Percentiles rank a stretch among this genome's conserved stretches.
phyloP scores from a whole-genome alignment of 2,888 invertebrate genomes.

The Hydrotaea cyrtoneurina region DNA sequence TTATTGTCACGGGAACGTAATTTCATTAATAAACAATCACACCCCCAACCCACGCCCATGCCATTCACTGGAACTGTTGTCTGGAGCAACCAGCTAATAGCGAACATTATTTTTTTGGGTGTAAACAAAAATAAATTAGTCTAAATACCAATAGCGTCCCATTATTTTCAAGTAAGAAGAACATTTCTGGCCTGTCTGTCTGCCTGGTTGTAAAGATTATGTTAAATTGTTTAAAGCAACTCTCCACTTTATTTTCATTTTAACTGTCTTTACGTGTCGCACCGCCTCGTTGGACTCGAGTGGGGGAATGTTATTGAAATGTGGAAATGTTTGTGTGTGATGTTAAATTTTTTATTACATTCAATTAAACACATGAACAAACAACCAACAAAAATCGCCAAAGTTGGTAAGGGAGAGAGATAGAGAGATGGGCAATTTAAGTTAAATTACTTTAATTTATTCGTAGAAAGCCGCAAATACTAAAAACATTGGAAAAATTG shows the following conservation, averaged over 20 bases:
- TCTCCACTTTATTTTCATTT: not conserved
- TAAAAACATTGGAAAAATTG: not conserved
- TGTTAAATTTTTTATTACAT: conserved; percentile 12
- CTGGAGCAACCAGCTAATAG: no score
- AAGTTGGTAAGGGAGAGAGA: not conserved
- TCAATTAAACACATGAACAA: conserved; percentile 30
- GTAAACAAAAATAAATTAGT: no score
- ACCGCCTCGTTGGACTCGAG: not conserved
- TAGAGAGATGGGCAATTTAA: conserved; percentile 17
- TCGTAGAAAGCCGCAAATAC: not conserved
- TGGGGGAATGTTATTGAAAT: not conserved
- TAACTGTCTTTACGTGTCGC: conserved; percentile 10
- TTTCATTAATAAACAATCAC: not conserved
- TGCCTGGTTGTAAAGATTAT: no score
- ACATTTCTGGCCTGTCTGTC: no score
- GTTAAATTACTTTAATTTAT: conserved; percentile 19
- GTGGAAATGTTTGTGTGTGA: conserved; percentile 15
- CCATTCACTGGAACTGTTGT: no score
- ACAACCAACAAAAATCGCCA: not conserved
- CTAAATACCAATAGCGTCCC: no score
- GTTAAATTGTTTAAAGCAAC: not conserved
- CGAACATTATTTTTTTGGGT: no score
- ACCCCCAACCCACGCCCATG: no score
- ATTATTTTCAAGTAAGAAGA: no score
- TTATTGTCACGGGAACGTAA: conserved; percentile 4